phyloP scores from a whole-genome alignment of 2,113 vertebrate genomes.

The Myodes glareolus region DNA sequence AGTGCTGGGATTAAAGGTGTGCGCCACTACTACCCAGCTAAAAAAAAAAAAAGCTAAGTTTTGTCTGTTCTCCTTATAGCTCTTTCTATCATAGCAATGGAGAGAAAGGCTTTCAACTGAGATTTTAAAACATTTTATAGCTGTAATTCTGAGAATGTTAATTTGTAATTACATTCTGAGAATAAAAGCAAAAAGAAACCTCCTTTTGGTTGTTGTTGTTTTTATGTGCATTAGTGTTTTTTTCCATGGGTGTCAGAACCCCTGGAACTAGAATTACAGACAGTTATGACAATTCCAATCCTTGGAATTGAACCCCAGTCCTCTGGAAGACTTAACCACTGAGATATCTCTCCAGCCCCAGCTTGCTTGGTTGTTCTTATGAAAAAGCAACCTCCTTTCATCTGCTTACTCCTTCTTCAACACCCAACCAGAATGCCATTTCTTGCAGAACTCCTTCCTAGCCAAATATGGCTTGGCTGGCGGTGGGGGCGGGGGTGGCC shows the following conservation, averaged over 20 bases:
- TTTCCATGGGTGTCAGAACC: neutral
- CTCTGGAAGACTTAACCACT: neutral
- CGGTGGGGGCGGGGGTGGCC: rapidly evolving
- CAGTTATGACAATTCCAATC: neutral
- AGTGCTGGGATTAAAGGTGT: neutral
- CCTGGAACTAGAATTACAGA: neutral
- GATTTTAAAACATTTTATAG: slow-evolving; percentile 17
- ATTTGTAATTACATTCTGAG: slow-evolving; percentile 25
- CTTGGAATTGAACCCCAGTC: neutral
- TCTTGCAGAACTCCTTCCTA: slow-evolving; percentile 1
- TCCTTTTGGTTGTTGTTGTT: neutral
- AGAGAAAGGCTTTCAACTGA: slow-evolving; percentile 3
- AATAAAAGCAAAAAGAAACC: neutral
- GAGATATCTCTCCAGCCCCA: neutral
- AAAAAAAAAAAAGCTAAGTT: neutral
- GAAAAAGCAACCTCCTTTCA: neutral
- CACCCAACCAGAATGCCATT: slow-evolving; percentile 21
- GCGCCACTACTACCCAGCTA: neutral
- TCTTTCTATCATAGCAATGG: slow-evolving; percentile 6
- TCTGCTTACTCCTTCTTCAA: slow-evolving; percentile 31
- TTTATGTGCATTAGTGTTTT: neutral
- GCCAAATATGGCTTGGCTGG: neutral
- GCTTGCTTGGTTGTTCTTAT: neutral
- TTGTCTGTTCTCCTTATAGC: slow-evolving; percentile 19
- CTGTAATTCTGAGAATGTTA: neutral